These are phyloP conservation scores for Dipodomys ordii DNA, from an alignment of 2,113 vertebrate species.

Conservation along the genomic window DNA sequence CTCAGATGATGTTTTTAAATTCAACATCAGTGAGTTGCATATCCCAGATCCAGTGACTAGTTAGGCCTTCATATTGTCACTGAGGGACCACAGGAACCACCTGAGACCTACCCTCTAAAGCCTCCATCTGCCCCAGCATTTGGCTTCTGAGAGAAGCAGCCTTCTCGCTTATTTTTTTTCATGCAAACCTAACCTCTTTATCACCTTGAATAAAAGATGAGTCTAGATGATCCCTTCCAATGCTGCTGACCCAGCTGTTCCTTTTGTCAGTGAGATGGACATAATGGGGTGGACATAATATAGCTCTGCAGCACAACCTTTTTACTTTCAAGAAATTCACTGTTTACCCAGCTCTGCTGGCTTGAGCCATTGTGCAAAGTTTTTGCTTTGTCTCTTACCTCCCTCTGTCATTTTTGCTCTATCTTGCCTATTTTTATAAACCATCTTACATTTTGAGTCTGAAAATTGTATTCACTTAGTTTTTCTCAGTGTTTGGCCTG, in stretches of 20 bases:
- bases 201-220: not conserved
- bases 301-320: not conserved
- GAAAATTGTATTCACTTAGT: not conserved
- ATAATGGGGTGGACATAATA: not conserved
- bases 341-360: not conserved
- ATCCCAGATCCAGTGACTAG: not conserved
- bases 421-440: not conserved
- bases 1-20: not conserved
- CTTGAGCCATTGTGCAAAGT: not conserved
- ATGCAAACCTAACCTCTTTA: not conserved
- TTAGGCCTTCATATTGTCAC: not conserved
- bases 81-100: not conserved
- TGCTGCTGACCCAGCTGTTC: not conserved
- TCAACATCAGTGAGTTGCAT: not conserved
- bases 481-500: constrained; percentile 11
- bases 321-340: not conserved
- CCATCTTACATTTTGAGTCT: not conserved
- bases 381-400: not conserved
- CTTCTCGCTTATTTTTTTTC: not conserved
- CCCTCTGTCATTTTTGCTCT: not conserved
- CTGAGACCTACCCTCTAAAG: not conserved
- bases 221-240: too few species aligned
- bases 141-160: too few species aligned
- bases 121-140: not conserved
- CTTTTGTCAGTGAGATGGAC: not conserved